Conservation (phyloP, 2,888 invertebrate species). For the Acrobasis repandana region DNA sequence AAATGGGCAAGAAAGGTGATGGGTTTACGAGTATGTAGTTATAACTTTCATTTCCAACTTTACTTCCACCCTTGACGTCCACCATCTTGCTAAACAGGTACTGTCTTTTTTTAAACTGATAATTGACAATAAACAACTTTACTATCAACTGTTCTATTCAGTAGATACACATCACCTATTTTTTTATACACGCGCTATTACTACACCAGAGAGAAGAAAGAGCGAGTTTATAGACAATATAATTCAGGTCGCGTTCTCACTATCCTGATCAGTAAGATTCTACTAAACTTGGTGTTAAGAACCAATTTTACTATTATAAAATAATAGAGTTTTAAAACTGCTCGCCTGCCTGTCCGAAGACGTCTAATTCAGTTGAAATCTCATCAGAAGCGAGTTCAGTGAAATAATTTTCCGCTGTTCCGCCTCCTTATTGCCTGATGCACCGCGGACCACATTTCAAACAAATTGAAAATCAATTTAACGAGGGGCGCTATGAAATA, state of each 20-base stretch:
- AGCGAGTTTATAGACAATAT: no score
- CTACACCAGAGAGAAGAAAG: no score
- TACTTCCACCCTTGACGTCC: no score
- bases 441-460: constrained; percentile 77
- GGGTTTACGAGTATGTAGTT: no score
- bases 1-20: no score
- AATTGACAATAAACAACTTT: no score
- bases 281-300: background rate
- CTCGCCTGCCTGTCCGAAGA: constrained; percentile 28
- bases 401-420: constrained; percentile 75
- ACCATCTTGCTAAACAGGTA: no score
- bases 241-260: background rate
- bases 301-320: background rate
- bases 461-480: constrained; percentile 82
- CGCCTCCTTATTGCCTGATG: constrained; percentile 72
- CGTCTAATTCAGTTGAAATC: constrained; percentile 61
- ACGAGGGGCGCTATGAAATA: constrained; percentile 64
- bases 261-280: background rate
- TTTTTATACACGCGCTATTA: no score
- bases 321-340: background rate
- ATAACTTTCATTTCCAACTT: no score
- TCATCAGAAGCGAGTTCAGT: constrained; percentile 64
- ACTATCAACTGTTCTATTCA: no score
- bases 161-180: no score
- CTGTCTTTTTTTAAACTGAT: no score